A percentile compares a stretch with the other conserved stretches of the same genome.
Evolutionary conservation across 2,797 vertebrate genomes (phyloP).

Genomic region (Hemibagrus guttatus): DNA sequence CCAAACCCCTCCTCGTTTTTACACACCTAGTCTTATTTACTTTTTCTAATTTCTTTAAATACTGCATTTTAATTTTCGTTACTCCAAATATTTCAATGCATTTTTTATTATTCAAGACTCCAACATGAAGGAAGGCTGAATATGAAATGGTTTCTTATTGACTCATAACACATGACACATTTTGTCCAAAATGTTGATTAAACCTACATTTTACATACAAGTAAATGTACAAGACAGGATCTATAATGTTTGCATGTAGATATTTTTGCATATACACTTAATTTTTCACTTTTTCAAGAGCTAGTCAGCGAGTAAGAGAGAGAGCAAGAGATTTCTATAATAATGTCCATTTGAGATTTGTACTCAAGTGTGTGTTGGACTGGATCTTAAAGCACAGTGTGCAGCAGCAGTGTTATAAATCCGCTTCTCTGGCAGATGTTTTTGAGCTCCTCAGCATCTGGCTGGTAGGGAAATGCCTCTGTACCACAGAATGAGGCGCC

Average conservation of each 20-base stretch:
- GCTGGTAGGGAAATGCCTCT: conserved; percentile 34
- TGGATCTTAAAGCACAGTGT: neutral
- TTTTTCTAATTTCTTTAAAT: neutral
- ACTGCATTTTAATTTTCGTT: neutral
- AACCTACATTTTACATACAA: neutral
- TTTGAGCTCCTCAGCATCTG: conserved; percentile 34
- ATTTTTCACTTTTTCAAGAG: neutral
- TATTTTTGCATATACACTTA: neutral
- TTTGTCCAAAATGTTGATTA: neutral
- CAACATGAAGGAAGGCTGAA: neutral
- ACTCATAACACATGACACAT: neutral
- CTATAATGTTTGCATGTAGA: neutral
- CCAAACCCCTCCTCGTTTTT: neutral
- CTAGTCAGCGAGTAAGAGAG: neutral
- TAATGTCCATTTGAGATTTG: neutral
- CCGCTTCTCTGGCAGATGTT: conserved; percentile 29
- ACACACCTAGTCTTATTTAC: neutral
- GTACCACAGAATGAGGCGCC: conserved; percentile 34
- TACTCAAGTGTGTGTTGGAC: conserved; percentile 15
- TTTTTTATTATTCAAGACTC: neutral
- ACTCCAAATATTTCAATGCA: neutral
- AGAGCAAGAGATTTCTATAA: neutral
- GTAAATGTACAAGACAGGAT: neutral
- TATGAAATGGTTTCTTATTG: neutral
- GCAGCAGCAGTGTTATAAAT: conserved; percentile 26